A percentile compares a stretch with the other conserved stretches of the same genome.
These are phyloP conservation scores for Drepana falcataria DNA, from an alignment of 2,888 invertebrate species.

Conservation along the genomic window DNA sequence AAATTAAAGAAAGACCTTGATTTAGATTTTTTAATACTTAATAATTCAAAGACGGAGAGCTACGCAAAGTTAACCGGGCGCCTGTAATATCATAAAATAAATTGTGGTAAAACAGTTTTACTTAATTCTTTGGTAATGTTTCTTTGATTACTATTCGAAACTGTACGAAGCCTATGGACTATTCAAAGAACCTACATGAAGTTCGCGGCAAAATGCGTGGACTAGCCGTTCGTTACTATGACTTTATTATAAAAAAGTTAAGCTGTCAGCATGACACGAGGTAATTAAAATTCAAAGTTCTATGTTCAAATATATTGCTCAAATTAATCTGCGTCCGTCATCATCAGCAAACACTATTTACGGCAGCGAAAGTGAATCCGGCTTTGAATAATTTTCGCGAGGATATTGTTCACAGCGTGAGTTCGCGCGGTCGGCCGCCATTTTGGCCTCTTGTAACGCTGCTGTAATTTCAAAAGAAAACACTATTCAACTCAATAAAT, in stretches of 20 bases:
- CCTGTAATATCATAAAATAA: no score
- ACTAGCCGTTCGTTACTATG: no score
- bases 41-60: no score
- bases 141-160: no score
- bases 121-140: no score
- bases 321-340: slow-evolving; percentile 35
- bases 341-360: slow-evolving; percentile 33
- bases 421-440: slow-evolving; percentile 13
- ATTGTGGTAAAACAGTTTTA: no score
- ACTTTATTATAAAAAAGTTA: background rate
- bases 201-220: no score
- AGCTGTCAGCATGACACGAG: slow-evolving; percentile 10
- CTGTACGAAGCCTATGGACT: no score
- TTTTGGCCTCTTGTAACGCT: slow-evolving; percentile 8
- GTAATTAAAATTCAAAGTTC: slow-evolving; percentile 16
- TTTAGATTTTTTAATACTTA: no score
- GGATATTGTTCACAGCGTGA: slow-evolving; percentile 72
- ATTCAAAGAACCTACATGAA: no score
- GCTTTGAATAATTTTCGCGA: slow-evolving; percentile 67
- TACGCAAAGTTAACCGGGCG: no score
- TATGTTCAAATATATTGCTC: slow-evolving; percentile 27
- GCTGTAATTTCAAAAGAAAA: slow-evolving; percentile 9
- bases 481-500: slow-evolving; percentile 12
- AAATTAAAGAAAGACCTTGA: no score
- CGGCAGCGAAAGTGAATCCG: slow-evolving; percentile 63